Percentiles rank a stretch among this genome's conserved stretches.
Evolutionary conservation across 2,113 vertebrate species (phyloP).

Genomic region (Cynopterus brachyotis): DNA sequence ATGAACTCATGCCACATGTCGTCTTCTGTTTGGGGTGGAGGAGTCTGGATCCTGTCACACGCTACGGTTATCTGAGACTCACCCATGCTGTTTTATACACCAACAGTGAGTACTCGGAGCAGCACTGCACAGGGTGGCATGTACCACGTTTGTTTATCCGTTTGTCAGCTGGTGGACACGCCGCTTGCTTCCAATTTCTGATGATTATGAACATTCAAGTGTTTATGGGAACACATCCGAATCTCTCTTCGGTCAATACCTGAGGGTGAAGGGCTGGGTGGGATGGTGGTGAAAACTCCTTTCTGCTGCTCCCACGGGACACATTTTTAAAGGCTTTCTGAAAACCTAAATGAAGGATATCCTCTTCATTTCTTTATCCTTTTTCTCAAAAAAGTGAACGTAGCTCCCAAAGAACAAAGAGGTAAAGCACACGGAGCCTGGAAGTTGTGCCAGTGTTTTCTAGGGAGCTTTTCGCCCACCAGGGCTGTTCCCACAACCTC

Average conservation of each 20-base stretch:
- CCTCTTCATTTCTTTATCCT: neutral
- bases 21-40: neutral
- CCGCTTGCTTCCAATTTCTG: neutral
- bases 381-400: neutral
- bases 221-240: neutral
- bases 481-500: neutral
- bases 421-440: neutral
- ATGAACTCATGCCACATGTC: neutral
- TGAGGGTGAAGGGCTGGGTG: neutral
- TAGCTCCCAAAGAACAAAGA: constrained; percentile 17
- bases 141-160: neutral
- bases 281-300: neutral
- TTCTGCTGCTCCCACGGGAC: neutral
- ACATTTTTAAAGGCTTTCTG: neutral
- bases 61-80: neutral
- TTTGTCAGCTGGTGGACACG: neutral
- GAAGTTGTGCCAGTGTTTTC: neutral
- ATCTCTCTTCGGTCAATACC: neutral
- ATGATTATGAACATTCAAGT: neutral
- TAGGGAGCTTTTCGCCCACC: neutral
- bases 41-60: constrained; percentile 21
- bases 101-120: neutral
- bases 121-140: neutral
- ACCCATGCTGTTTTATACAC: neutral
- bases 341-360: neutral